Percentiles rank a stretch among this genome's conserved stretches.
Conservation (phyloP, 2,888 invertebrate species). For the Xanthostigma xanthostigma region DNA sequence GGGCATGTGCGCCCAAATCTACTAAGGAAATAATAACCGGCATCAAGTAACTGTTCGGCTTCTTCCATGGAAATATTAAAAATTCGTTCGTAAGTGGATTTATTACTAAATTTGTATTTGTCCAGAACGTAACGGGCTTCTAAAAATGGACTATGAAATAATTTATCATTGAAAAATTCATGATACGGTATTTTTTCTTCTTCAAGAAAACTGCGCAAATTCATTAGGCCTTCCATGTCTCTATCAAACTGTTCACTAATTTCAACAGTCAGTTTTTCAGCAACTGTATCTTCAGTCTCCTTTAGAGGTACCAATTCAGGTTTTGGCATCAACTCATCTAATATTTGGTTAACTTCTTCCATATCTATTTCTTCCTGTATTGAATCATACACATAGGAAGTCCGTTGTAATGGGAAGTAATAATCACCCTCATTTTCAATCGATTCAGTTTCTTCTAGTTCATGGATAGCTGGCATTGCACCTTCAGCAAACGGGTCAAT, state of each 20-base stretch:
- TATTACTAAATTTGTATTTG: constrained; percentile 29
- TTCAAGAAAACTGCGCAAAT: constrained; percentile 9
- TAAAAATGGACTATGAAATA: constrained; percentile 20
- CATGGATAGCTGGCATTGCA: constrained; percentile 6
- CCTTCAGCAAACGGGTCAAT: constrained; percentile 10
- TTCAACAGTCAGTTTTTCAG: constrained; percentile 29
- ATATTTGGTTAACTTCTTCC: constrained; percentile 27
- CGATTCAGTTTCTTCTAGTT: constrained; percentile 2
- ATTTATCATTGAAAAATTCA: constrained; percentile 28
- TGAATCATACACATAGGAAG: constrained; percentile 22
- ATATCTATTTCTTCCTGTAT: constrained; percentile 34
- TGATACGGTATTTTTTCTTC: constrained; percentile 33
- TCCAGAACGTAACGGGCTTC: constrained; percentile 19
- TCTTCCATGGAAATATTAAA: constrained; percentile 34
- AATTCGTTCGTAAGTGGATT: constrained; percentile 41
- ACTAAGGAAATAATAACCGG: constrained; percentile 45
- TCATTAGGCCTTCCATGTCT: constrained; percentile 21
- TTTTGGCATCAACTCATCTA: constrained; percentile 28
- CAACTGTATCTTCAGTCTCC: constrained; percentile 34
- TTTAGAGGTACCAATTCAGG: constrained; percentile 31
- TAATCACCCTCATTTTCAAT: constrained; percentile 8
- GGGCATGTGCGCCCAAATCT: constrained; percentile 49
- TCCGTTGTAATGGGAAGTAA: too few species aligned
- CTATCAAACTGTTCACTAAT: constrained; percentile 31
- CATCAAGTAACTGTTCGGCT: constrained; percentile 38